Percentiles rank a stretch among this genome's conserved stretches.
Conservation (phyloP, 2,888 invertebrate genomes). For the Melangyna quadrimaculata region DNA sequence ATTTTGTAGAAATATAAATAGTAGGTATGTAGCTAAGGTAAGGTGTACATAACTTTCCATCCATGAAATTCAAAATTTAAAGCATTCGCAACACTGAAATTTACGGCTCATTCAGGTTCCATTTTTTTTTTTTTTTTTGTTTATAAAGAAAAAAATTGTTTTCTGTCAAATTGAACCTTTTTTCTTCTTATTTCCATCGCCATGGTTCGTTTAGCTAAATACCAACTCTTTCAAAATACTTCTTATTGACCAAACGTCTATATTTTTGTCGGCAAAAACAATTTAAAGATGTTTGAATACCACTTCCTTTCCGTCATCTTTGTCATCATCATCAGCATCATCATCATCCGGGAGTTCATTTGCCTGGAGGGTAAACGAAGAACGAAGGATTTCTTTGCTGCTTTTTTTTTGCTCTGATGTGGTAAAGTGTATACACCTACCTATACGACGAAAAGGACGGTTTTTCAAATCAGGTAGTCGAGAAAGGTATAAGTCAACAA, state of each 20-base stretch:
- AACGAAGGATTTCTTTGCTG: not conserved
- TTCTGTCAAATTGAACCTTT: conserved; percentile 14
- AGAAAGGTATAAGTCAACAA: conserved; percentile 57
- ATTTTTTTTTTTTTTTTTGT: not conserved
- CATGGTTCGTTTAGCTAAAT: conserved; percentile 24
- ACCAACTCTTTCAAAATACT: conserved; percentile 12
- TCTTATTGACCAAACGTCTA: conserved; percentile 52
- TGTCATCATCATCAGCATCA: not conserved
- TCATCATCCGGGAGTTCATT: conserved; percentile 28
- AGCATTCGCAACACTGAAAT: not conserved
- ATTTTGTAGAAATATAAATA: conserved; percentile 28
- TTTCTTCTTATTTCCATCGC: not conserved
- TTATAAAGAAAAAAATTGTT: not conserved
- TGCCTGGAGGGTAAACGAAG: conserved; percentile 19
- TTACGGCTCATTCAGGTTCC: not conserved
- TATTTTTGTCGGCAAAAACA: conserved; percentile 51
- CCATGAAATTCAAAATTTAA: conserved; percentile 41
- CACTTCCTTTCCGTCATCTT: conserved; percentile 17
- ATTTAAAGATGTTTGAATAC: conserved; percentile 57
- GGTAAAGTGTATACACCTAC: not conserved
- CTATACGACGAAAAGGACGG: not conserved
- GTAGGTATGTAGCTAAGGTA: not conserved
- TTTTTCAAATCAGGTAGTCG: conserved; percentile 44
- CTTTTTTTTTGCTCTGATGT: not conserved
- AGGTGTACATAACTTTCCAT: not conserved